These are phyloP conservation scores for Salvelinus namaycush DNA, from an alignment of 2,113 vertebrate genomes.

Conservation along the genomic window DNA sequence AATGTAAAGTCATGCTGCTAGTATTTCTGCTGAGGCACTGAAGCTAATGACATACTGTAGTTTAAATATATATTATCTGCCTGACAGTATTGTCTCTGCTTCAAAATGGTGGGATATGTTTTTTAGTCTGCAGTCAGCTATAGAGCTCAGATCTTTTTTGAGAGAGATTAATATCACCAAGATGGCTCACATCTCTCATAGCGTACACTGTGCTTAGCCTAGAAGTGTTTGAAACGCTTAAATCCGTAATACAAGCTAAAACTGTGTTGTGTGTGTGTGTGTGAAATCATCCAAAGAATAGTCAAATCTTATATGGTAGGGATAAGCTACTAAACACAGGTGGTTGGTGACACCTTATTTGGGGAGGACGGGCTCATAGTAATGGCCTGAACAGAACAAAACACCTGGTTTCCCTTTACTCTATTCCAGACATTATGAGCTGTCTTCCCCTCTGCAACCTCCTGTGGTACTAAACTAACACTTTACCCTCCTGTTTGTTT, in stretches of 20 bases:
- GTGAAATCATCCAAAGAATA: background rate
- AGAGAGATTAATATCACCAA: no score
- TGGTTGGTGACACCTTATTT: background rate
- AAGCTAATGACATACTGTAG: background rate
- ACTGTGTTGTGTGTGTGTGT: background rate
- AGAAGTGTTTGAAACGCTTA: no score
- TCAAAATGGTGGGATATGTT: background rate
- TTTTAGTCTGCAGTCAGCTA: background rate
- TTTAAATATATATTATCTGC: background rate
- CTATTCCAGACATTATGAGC: no score
- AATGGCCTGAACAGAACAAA: background rate
- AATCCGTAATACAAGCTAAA: no score
- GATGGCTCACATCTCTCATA: no score
- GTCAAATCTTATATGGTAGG: background rate
- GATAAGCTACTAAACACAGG: no score
- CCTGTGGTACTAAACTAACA: background rate
- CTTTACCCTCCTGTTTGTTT: no score
- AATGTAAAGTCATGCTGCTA: constrained; percentile 1
- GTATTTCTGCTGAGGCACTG: background rate
- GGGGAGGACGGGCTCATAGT: background rate
- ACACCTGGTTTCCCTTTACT: background rate
- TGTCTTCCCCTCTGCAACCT: background rate
- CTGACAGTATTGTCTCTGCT: background rate
- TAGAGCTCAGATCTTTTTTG: background rate
- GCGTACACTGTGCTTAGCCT: background rate